A percentile compares a stretch with the other conserved stretches of the same genome.
Evolutionary conservation across 2,113 vertebrate genomes (phyloP).

Genomic region (Scortum barcoo): DNA sequence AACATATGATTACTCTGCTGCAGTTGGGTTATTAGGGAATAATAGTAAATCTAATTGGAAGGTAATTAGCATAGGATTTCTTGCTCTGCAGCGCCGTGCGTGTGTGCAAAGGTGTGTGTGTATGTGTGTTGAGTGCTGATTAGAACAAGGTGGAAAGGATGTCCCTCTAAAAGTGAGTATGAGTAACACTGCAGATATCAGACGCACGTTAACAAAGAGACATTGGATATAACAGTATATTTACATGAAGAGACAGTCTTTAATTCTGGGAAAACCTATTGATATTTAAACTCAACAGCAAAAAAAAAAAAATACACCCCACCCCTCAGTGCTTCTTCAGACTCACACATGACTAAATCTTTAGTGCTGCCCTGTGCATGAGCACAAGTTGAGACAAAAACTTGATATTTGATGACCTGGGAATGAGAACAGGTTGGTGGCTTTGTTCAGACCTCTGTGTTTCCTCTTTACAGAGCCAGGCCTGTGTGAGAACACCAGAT

Average conservation of each 20-base stretch:
- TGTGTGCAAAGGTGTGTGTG: constrained; percentile 16
- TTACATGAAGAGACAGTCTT: neutral
- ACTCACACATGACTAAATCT: no score
- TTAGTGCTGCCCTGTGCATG: no score
- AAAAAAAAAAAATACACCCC: no score
- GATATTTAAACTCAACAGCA: no score
- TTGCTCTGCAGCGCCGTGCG: constrained; percentile 12
- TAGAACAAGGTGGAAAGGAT: constrained; percentile 29
- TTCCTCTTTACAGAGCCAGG: no score
- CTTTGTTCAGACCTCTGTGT: no score
- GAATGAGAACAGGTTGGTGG: no score
- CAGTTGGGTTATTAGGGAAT: constrained; percentile 76
- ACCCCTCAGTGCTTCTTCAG: no score
- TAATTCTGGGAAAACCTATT: no score
- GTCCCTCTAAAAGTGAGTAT: neutral
- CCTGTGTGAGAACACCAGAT: no score
- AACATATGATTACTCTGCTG: constrained; percentile 73
- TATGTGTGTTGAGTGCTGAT: constrained; percentile 38
- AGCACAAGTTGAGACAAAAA: no score
- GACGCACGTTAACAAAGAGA: neutral
- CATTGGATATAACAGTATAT: neutral
- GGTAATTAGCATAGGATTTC: constrained; percentile 72
- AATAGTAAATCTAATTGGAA: constrained; percentile 79
- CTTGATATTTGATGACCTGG: no score
- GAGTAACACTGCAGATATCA: neutral